phyloP scores from a whole-genome alignment of 2,113 vertebrate species.

The Pachyramphus minor region DNA sequence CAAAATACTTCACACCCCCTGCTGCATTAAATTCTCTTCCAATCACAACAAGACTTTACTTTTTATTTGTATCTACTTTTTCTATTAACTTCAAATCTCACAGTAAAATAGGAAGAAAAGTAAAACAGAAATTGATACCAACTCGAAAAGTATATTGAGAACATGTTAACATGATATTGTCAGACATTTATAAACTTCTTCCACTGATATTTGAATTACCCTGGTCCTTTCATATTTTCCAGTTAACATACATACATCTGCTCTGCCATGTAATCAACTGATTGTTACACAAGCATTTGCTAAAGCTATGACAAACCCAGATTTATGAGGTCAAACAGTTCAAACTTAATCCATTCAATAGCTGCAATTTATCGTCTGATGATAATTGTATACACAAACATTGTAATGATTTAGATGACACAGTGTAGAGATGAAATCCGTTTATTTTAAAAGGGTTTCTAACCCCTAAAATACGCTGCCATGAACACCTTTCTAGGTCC shows the following conservation, averaged over 20 bases:
- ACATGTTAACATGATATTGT: slow-evolving; percentile 61
- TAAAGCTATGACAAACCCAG: slow-evolving; percentile 88
- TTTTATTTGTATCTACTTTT: not conserved
- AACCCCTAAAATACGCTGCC: slow-evolving; percentile 90
- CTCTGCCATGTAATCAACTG: slow-evolving; percentile 96
- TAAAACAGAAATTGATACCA: not conserved
- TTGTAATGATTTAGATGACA: slow-evolving; percentile 99
- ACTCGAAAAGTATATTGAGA: not conserved
- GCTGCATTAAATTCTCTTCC: not conserved
- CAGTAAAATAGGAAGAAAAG: not conserved
- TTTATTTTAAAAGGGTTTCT: slow-evolving; percentile 99
- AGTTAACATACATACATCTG: slow-evolving; percentile 80
- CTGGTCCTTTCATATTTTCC: slow-evolving; percentile 77
- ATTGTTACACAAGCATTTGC: slow-evolving; percentile 99
- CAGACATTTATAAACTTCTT: slow-evolving; percentile 72
- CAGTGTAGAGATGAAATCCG: slow-evolving; percentile 99
- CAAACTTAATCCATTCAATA: slow-evolving; percentile 95
- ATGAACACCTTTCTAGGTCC: slow-evolving; percentile 87
- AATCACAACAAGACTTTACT: not conserved
- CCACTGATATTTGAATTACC: slow-evolving; percentile 78
- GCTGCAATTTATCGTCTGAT: slow-evolving; percentile 99
- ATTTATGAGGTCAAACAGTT: slow-evolving; percentile 93
- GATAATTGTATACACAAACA: slow-evolving; percentile 99
- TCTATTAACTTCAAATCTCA: not conserved
- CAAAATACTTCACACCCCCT: not conserved